A percentile compares a stretch with the other conserved stretches of the same genome.
Conservation (phyloP, 2,113 vertebrate species). For the Dinomys branickii region DNA sequence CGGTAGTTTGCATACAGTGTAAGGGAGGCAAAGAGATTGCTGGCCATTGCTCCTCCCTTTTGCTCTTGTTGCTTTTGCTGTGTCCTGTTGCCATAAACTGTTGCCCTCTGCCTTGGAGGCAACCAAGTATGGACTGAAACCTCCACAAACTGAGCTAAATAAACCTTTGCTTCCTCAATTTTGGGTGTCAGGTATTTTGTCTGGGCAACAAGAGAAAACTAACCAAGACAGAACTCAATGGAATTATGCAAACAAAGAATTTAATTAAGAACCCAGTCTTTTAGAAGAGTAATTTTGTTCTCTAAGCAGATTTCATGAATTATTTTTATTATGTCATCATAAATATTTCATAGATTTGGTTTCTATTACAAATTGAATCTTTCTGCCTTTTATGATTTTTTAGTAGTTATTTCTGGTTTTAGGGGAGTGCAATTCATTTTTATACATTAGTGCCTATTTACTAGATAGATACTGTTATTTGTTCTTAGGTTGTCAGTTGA, state of each 20-base stretch:
- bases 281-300: neutral
- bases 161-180: too few species aligned
- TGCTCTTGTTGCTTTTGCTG: too few species aligned
- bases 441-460: neutral
- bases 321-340: neutral
- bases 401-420: neutral
- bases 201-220: too few species aligned
- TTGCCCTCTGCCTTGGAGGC: too few species aligned
- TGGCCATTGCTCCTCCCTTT: too few species aligned
- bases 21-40: too few species aligned
- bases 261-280: neutral
- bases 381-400: neutral
- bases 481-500: neutral
- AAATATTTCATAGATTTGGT: conserved; percentile 11
- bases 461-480: neutral
- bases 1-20: too few species aligned
- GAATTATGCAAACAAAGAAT: neutral
- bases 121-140: too few species aligned
- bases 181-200: too few species aligned
- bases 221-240: too few species aligned
- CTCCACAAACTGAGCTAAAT: too few species aligned
- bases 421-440: neutral
- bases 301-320: neutral
- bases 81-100: too few species aligned
- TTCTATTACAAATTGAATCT: neutral